Evolutionary conservation across 2,888 invertebrate genomes (phyloP), one percentile per base, ranked within the genome.

Genomic region (Cyaniris semiargus): DNA sequence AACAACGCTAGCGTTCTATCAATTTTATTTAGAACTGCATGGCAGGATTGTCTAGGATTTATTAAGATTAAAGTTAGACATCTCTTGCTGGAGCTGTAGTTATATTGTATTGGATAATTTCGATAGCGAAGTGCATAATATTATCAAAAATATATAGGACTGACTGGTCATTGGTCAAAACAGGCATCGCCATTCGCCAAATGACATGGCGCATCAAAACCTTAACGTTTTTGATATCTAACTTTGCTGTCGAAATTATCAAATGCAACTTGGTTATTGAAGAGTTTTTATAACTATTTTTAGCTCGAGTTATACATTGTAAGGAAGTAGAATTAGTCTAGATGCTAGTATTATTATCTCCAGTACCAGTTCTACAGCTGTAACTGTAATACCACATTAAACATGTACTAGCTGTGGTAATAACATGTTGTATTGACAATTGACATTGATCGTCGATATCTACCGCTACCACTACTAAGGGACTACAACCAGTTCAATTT

Each of bases 1-100:
- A 75, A 76, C 53, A 53, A 53, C 53, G 60, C 23, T 60, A 21
- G 13, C 23, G 23, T 60, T 23, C 60, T 23, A 60, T 60, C 60
- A 60, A 60, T 60, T 60, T 23, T 60, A 23, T 60, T 60, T 60
- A 23, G 23, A 21, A 23, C 23, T 60, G 23, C 13, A 23, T 60
- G 23, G 23, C 1, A 4, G 23, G 60, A 60, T 23, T 21, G 8
- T 60, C 7, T 10, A 0, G 23, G 21, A 60, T 60, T 60, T 23
- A 60, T 23, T 23, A 23, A 21, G 7, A 21, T 53, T 58, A n/a
- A 56, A 56, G 56, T 23, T 21, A 21, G 23, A 60, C 21, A 60
- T 60, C 58, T 21, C 21, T 60, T 60, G 13, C 60, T 21, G 13
- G 23, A 18, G 53, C 18, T 53, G 3, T 15, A 5, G 48, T 48